Evolutionary conservation across 2,113 vertebrate species (phyloP), one percentile per base, ranked within the genome.

Genomic region (Muntiacus reevesi): DNA sequence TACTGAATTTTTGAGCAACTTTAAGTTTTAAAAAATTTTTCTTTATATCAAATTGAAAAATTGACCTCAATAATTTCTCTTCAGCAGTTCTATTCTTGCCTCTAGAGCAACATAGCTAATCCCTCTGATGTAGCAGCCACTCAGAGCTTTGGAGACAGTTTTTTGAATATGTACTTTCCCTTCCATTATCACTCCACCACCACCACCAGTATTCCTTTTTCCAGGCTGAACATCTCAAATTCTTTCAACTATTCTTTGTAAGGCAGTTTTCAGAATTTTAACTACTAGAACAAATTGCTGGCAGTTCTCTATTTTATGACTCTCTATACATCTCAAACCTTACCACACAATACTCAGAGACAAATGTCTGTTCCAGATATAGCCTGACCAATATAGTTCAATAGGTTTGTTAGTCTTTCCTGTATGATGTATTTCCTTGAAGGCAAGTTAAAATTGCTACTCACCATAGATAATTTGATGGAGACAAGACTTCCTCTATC

Each of bases 221-320:
- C 50, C 52, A 86, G 4, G 6, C 17, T 82, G 55, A 96, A 52
- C 15, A 87, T 45, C 55, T 43, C 27, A 43, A 57, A 92, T 88
- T 89, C 21, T 19, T 96, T 95, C n/a, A 21, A 6, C 45, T 92
- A 17, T 30, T 79, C 13, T 33, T 95, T 84, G 3, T 78, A 81
- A 83, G 67, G 19, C 36, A 17, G 7, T 52, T 95, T 97, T 92
- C 78, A 89, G 47, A 91, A 97, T 17, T 91, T 95, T 55, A 91
- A 54, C 30, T 43, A 83, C 82, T 21, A 33, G 43, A 87, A 87
- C 30, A 89, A 78, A 86, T 57, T 89, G 30, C 60, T 79, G 21
- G 67, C 3, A 36, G n/a, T 2, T 78, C 3, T 89, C 30, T 7
- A 81, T 45, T 88, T 91, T 40, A 76, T 86, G 17, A 78, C 15